Base-by-base conservation (phyloP, 2,797 vertebrate genomes). In the Meriones psammophilus region DNA sequence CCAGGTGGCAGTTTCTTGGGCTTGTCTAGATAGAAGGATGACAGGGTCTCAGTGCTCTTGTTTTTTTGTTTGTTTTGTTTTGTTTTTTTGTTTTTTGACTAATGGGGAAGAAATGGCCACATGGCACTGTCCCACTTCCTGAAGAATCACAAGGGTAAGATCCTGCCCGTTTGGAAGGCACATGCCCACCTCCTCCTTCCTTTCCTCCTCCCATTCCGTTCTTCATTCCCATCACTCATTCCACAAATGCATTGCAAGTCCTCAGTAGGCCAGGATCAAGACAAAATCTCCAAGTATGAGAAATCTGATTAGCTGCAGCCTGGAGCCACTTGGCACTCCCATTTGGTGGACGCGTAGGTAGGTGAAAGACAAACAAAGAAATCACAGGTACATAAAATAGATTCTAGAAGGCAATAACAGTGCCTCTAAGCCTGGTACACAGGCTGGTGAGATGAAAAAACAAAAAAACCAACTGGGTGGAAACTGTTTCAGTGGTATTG, bases 261-360 rank as follows among this genome's bases (percentile, higher is more conserved):
- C 26, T n/a, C 17, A 39, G 8, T n/a, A 22, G 28, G 3, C 84
- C 42, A 36, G 66, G 0, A 36, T 56, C 64, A 30, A 4, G 60
- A 58, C n/a, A 80, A 68, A 14, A 5, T 1, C 33, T 28, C 60
- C 4, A 15, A 28, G 18, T 39, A 7, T 12, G 42, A 81, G 26
- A 39, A 58, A 30, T 56, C 3, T 0, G 15, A 5, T 39, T 17
- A 15, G 26, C 26, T 0, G 0, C 0, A 1, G 15, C 39, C 26
- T 42, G 56, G 56, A 68, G 12, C 1, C 62, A 58, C 26, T 0
- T 4, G 20, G 39, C 8, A 1, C 6, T 64, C 62, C n/a, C 79
- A 6, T 69, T 58, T n/a, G 46, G 8, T 5, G 5, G 5, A 4
- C 26, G 0, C 17, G 50, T 50, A 4, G 1, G 50, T 50, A 56